Base-by-base conservation (phyloP, 2,888 invertebrate species). In the Mimas tiliae region DNA sequence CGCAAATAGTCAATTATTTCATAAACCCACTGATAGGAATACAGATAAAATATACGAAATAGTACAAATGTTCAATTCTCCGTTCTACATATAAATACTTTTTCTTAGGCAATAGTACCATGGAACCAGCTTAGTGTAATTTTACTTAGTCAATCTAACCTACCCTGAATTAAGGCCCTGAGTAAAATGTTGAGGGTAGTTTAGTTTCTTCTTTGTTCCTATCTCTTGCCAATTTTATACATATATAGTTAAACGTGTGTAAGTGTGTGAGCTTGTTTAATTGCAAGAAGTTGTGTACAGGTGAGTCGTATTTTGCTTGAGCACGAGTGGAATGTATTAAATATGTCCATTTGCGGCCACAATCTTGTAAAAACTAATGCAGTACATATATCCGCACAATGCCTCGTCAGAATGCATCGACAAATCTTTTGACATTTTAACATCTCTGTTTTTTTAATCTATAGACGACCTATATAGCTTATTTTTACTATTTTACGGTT, bases 401-500 rank as follows among this genome's bases (percentile, higher is more conserved):
- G 6, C 74, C 74, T 70, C 73, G 73, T 73, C 86, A 81, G 84
- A 71, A 81, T 83, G 85, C 77, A 83, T 77, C 84, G 82, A 68
- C 85, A 76, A 78, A 74, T 73, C 76, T 81, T 84, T 85, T 83
- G 83, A 84, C 85, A 82, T 89, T 90, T 89, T 88, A 89, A 87
- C 87, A 87, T 89, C 86, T 91, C 86, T 89, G 90, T 92, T 91
- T 91, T 86, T 91, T 86, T 89, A 89, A 38, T 84, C 78, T 88
- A 89, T 88, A 89, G 87, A 89, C 88, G 75, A 88, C 87, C 83
- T 90, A 87, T 85, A 90, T 86, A 91, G 90, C 89, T 91, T 92
- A 89, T 89, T 91, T 92, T 90, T 91, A 90, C 88, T 85, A 89
- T 89, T 90, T 88, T 90, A 93, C 91, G 90, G 87, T 91, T 92